Base-by-base conservation (phyloP, 1,140 invertebrate species). In the Leptinotarsa defecta region DNA sequence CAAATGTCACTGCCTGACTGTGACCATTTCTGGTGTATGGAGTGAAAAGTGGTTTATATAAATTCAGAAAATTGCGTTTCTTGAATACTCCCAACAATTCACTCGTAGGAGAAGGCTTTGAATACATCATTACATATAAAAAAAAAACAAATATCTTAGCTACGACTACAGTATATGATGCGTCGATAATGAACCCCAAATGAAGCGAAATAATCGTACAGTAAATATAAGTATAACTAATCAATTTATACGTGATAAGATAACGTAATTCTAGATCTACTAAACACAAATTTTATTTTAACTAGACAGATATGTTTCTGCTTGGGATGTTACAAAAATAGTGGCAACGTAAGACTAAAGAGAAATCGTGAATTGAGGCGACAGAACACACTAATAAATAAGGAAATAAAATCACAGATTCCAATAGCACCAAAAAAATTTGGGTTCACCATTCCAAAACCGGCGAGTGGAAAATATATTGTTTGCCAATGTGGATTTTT, bases 401-500 rank as follows among this genome's bases (percentile, higher is more conserved):
- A 15, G 11, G 20, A 24, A 34, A 65, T 22, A 65, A 65, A 65
- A 65, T 65, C 64, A 65, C 64, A 65, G 64, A 65, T 22, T 20
- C 22, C 20, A 65, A 65, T 65, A 65, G 64, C 64, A 65, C 64
- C 64, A 65, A 65, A 65, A 24, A 65, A 65, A 65, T 65, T 65
- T 65, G 15, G 64, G 64, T 65, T 65, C 13, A n/a, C n/a, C 20
- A 15, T 15, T 24, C 13, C 13, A 34, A 65, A 65, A 13, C 15
- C 13, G 20, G 27, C 8, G 6, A 17, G 6, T 57, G 13, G 52
- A 57, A 57, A 57, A 57, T 57, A n/a, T 57, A 57, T n/a, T 19
- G 52, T 4, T 57, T 57, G 52, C 52, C 34, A 43, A 43, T 5
- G 34, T 43, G 34, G 34, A 43, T 43, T 43, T 43, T 43, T 43